Base-by-base conservation (phyloP, 2,797 vertebrate species). In the Hemitrygon akajei region DNA sequence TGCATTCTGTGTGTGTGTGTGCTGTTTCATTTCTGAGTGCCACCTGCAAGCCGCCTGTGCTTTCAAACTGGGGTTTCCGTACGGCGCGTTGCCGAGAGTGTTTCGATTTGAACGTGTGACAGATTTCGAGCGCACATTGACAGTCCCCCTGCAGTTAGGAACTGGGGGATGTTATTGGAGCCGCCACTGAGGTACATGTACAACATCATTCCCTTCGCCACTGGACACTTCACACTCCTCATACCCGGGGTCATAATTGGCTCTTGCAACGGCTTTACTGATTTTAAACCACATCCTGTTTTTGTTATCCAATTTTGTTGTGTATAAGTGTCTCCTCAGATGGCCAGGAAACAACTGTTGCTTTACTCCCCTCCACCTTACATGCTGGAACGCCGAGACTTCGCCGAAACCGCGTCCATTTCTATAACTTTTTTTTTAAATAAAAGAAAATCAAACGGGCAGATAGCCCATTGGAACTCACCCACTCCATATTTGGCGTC, bases 241-340 rank as follows among this genome's bases (percentile, higher is more conserved):
- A 84, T 12, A 12, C 25, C 81, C 81, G 11, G 10, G 56, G 58
- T 58, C 27, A 56, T 58, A 47, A 30, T 84, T 84, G 27, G 27
- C 81, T 84, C 58, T 58, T 84, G 11, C 81, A 84, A 58, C 30
- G 12, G 11, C 25, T 5, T 58, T 58, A 84, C 47, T 58, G 27
- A 56, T 84, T 84, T 84, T 84, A 4, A 84, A 84, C 81, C 47
- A 84, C 81, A 84, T 84, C 81, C 81, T 84, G 81, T 84, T 84
- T 56, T 84, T 25, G 25, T 84, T 84, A 27, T 82, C 16, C 6
- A 7, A 9, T 84, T 14, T 84, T 30, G 56, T 58, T 47, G 47
- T 47, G 2, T 58, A 3, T 4, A 47, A 47, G 47, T 47, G 47
- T 47, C 47, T 84, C 84, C 7, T 58, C 25, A 58, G 47, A 22